Base-by-base conservation (phyloP, 2,888 invertebrate genomes). In the Smittia sp. region DNA sequence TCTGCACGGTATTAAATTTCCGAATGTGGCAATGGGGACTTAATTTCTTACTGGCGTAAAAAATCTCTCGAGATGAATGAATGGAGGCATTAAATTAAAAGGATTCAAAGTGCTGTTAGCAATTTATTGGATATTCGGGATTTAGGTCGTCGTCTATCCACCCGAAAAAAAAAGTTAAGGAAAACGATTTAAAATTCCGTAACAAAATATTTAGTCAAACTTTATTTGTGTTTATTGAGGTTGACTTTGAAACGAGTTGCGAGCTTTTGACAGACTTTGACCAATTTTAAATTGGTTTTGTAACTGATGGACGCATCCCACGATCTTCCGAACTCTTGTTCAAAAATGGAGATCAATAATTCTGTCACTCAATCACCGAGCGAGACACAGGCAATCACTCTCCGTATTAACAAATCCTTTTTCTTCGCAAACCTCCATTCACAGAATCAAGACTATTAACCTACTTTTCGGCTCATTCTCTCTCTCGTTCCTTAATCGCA, bases 301-400 rank as follows among this genome's bases (percentile, higher is more conserved):
- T n/a, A n/a, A n/a, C n/a, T n/a, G n/a, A n/a, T n/a, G n/a, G n/a
- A n/a, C n/a, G n/a, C n/a, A n/a, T n/a, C n/a, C n/a, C n/a, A n/a
- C n/a, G n/a, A n/a, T n/a, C n/a, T n/a, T n/a, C n/a, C n/a, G n/a
- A n/a, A n/a, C n/a, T 6, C 46, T 58, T 58, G 18, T 7, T 22
- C 68, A 68, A 41, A 38, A 68, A 68, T 46, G 38, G 68, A 68
- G 25, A 68, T 68, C 68, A 68, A 68, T 68, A 68, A 68, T 68
- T 41, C 68, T 69, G 69, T 69, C 69, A 69, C 52, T 69, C 69
- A 69, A 54, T 68, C 41, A 46, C 46, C 9, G 32, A 32, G 2
- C 46, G 46, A n/a, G 46, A 58, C 58, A 46, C 46, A 32, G 46
- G 46, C 46, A 58, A 22, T 27, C 13, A 41, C 18, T 38, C 38